A percentile compares a stretch with the other conserved stretches of the same genome.
Conservation (phyloP, 1,140 invertebrate species). For the Apis mellifera region Amel_HAv3.1 CM009936.2:10682001-10682500, state of each 20-base stretch:
- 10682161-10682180: constrained; percentile 51
- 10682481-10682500: too few species aligned
- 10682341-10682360: too few species aligned
- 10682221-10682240: constrained; percentile 38
- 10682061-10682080: not conserved
- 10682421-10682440: too few species aligned
- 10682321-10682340: not conserved
- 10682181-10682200: constrained; percentile 49
- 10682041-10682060: constrained; percentile 34
- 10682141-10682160: constrained; percentile 61
- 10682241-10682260: constrained; percentile 1
- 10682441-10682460: too few species aligned
- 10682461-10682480: too few species aligned
- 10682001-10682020: not conserved
- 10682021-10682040: not conserved
- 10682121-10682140: constrained; percentile 49
- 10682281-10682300: not conserved
- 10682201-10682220: constrained; percentile 50
- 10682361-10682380: too few species aligned
- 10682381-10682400: too few species aligned
- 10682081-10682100: constrained; percentile 55
- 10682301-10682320: not conserved
- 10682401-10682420: too few species aligned
- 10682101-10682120: constrained; percentile 43
- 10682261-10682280: not conserved